These are phyloP conservation scores for Drosophila teissieri DNA, from an alignment of 1,140 invertebrate species.

Conservation along the genomic window DNA sequence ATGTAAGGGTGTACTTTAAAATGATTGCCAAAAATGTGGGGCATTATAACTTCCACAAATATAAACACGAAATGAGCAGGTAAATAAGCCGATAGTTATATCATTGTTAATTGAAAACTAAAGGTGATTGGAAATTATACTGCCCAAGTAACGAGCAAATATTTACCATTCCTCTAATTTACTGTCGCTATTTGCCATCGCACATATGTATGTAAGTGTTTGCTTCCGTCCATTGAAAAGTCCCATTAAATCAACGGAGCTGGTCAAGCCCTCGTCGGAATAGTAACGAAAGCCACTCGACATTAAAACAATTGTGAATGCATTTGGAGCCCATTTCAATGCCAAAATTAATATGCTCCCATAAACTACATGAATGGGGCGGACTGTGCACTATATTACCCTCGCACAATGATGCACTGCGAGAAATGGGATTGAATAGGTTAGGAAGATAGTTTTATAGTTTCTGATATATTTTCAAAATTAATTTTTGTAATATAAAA, in stretches of 20 bases:
- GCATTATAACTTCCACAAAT: too few species aligned
- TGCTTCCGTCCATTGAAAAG: slow-evolving; percentile 2
- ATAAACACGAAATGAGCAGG: not conserved
- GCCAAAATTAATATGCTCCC: slow-evolving; percentile 76
- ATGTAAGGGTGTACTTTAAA: slow-evolving; percentile 4
- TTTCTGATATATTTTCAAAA: too few species aligned
- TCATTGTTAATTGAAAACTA: not conserved
- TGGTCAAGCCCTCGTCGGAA: slow-evolving; percentile 51
- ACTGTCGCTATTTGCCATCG: not conserved
- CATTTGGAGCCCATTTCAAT: slow-evolving; percentile 72
- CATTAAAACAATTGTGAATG: slow-evolving; percentile 76
- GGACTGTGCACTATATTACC: slow-evolving; percentile 35
- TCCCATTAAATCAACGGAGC: slow-evolving; percentile 35
- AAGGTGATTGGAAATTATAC: too few species aligned
- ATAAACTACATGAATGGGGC: slow-evolving; percentile 58
- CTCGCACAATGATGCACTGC: slow-evolving; percentile 5
- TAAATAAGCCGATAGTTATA: not conserved
- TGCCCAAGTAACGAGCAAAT: not conserved
- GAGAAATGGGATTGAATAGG: not conserved
- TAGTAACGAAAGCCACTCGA: slow-evolving; percentile 53
- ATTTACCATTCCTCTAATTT: not conserved
- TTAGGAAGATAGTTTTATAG: too few species aligned
- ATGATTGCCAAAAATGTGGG: not conserved
- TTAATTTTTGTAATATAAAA: too few species aligned
- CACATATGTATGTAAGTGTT: slow-evolving; percentile 7